Evolutionary conservation across 2,797 vertebrate genomes (phyloP), one percentile per base, ranked within the genome.

Genomic region (Monodelphis domestica): DNA sequence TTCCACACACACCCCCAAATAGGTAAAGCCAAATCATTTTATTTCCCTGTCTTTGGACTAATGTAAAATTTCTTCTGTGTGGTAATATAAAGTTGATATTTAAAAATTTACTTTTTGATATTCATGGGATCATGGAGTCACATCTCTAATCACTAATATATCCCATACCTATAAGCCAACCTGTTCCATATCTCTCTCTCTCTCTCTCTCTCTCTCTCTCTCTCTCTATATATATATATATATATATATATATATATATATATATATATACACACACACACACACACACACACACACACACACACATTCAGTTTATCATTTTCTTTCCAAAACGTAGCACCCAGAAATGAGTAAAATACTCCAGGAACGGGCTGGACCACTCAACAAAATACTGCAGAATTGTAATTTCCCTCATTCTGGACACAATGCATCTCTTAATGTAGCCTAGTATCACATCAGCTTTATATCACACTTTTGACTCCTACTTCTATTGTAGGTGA

Each of bases 21-120:
- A 53, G 53, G 59, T 95, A 93, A 95, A 95, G 87, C 14, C 26
- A 95, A 33, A 54, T 6, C 28, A 93, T 91, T 89, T 95, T 94
- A 57, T 88, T 53, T 87, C 84, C 4, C 9, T 30, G 87, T 54
- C 70, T 95, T 91, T 90, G 78, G 94, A 89, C 57, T 53, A 93
- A 87, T 51, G 52, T 63, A 88, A 53, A 33, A n/a, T 33, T 53
- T 53, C 28, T 30, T 9, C 28, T 1, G 4, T 14, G 51, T 51
- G 51, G 51, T 53, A n/a, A 88, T 30, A 88, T 88, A 91, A 95
- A 95, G 89, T 0, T 87, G 30, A 7, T 54, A 38, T 56, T 88
- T 78, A 3, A 45, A 92, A 33, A 84, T 88, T 93, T 87, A 14
- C 9, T 53, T 94, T 92, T 53, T 92, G 87, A 59, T 45, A 93